Evolutionary conservation across 2,113 vertebrate genomes (phyloP), one percentile per base, ranked within the genome.

Genomic region (Machaerirhynchus nigripectus): DNA sequence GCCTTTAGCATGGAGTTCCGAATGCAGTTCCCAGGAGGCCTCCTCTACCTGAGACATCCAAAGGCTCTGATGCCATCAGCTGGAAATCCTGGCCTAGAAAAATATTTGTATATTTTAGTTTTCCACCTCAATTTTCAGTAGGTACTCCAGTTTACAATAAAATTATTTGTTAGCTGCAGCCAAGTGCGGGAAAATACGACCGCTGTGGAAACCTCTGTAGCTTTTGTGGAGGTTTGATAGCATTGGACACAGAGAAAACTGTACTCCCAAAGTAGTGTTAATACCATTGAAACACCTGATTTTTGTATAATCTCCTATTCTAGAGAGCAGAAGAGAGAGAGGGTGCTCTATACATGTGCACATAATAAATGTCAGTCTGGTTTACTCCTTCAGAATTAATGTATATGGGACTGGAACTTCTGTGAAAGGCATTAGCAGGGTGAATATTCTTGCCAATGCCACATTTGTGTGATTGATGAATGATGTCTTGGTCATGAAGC

Each of bases 381-480:
- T 94, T 95, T 96, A 94, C 95, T 94, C 44, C 75, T 85, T 90
- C 42, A 84, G 31, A 77, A 88, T 85, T 81, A 87, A 89, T 93
- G 59, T 74, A 73, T 79, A 31, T 94, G 82, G 74, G 74, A 83
- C 50, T 95, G 65, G 81, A 85, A 87, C 74, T 92, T 95, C 94
- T 97, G 93, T 91, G 49, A 96, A 97, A 97, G 69, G n/a, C 95
- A 93, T 96, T 96, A 95, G 69, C 57, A n/a, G 14, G 5, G 53
- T 85, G 84, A 83, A 91, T 91, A 40, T 92, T 92, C 73, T 95
- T 90, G 65, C 89, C 93, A 96, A 2, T 73, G 56, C 86, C 76
- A 57, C 83, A 59, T 92, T 77, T 88, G 81, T 63, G 26, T 90
- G 96, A 96, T 90, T 89, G 89, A 95, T 95, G 91, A 93, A 90